Evolutionary conservation across 2,888 invertebrate species (phyloP).

Genomic region (Watsonalla cultraria): DNA sequence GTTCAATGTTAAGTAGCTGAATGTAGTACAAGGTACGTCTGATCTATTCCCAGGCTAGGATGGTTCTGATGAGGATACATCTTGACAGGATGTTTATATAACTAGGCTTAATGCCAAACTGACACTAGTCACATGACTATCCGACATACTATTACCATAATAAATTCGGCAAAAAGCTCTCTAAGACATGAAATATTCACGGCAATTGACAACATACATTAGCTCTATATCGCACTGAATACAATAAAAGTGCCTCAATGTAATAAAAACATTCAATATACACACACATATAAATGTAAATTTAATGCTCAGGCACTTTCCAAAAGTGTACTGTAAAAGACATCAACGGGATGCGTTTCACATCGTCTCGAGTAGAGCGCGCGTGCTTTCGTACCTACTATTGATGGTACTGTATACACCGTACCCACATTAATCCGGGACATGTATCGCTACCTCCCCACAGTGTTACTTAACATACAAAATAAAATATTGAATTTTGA

Average conservation of each 20-base stretch:
- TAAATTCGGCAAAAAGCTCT: background rate
- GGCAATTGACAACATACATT: background rate
- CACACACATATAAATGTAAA: slow-evolving; percentile 50
- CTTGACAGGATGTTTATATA: background rate
- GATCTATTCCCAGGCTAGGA: background rate
- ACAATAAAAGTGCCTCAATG: background rate
- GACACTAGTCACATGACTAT: background rate
- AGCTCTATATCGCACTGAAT: slow-evolving; percentile 1
- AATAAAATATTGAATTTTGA: background rate
- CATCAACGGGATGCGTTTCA: slow-evolving; percentile 64
- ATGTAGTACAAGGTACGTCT: background rate
- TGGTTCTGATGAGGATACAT: background rate
- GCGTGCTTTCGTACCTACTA: slow-evolving; percentile 6
- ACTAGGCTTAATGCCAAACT: background rate
- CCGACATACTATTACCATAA: background rate
- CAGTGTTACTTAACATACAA: background rate
- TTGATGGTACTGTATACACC: background rate
- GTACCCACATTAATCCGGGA: background rate
- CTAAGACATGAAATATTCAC: background rate
- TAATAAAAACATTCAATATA: slow-evolving; percentile 14
- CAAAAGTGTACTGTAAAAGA: slow-evolving; percentile 70
- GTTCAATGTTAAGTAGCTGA: background rate
- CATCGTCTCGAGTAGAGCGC: slow-evolving; percentile 3
- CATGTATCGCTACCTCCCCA: background rate
- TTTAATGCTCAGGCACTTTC: slow-evolving; percentile 59